Evolutionary conservation across 2,888 invertebrate genomes (phyloP), one percentile per base, ranked within the genome.

Genomic region (Eilema griseolum): DNA sequence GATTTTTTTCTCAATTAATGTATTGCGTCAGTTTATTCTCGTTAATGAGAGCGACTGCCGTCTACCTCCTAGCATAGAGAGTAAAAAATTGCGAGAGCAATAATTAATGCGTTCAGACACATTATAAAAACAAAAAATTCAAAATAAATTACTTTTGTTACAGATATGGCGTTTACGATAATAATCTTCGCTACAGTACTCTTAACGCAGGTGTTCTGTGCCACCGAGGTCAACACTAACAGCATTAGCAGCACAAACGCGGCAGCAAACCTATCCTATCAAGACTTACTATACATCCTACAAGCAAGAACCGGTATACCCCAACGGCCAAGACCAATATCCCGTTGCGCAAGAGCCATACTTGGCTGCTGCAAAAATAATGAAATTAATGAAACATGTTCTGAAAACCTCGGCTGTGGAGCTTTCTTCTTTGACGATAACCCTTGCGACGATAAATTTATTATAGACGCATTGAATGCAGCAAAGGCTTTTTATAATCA

Each of bases 401-500:
- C 98, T 74, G 98, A 98, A 88, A 92, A 96, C 12, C 90, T 97
- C 68, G 96, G 96, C 11, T 98, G 98, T 86, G 96, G 96, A 0
- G 97, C 97, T 0, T 96, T 96, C 66, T 97, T 97, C 91, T 98
- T 97, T 96, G 97, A 96, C 76, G 97, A 96, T 73, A 97, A 97
- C 85, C 97, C 98, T 0, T 98, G 98, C 87, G 96, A 96, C 10
- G 95, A 95, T 20, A 93, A 96, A 11, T 96, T 97, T 69, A 93
- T 96, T 0, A 81, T 93, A 56, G 96, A 96, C 0, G 97, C 97
- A 16, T 86, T 96, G 33, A 91, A 89, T 23, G 93, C 95, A 1
- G 96, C 95, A 0, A 90, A 81, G 67, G 74, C 67, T 56, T 95
- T 92, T 75, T 95, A 95, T 73, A 83, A 88, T 63, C 93, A 94